Conservation (phyloP, 2,797 vertebrate species). For the Otus scops region DNA sequence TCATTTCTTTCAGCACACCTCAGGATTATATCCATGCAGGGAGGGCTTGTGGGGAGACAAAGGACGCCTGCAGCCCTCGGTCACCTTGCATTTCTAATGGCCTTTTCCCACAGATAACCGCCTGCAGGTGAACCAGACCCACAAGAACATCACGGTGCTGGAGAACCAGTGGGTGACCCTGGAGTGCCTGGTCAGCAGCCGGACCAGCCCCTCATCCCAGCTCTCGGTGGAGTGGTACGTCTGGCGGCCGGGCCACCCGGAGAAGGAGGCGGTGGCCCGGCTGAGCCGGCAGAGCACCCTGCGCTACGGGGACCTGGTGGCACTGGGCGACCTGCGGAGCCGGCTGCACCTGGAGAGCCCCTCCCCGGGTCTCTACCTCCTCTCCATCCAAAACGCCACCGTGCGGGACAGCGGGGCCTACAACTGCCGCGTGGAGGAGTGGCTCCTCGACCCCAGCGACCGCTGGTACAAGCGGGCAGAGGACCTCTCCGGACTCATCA, state of each 20-base stretch:
- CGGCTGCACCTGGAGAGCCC: constrained; percentile 76
- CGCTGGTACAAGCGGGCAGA: constrained; percentile 79
- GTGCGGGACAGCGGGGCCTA: constrained; percentile 86
- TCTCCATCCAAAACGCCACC: constrained; percentile 87
- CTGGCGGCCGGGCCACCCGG: constrained; percentile 69
- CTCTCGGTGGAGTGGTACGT: constrained; percentile 77
- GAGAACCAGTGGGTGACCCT: constrained; percentile 78
- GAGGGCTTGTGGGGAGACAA: neutral
- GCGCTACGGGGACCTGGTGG: constrained; percentile 55
- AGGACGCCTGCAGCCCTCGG: neutral
- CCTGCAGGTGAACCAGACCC: constrained; percentile 76
- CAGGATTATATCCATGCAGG: neutral
- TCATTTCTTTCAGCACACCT: neutral
- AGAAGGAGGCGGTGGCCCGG: constrained; percentile 66
- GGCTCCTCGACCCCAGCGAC: constrained; percentile 74
- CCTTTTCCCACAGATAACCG: constrained; percentile 66
- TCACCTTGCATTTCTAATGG: neutral
- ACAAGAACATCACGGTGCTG: constrained; percentile 74
- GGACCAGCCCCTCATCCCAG: constrained; percentile 73
- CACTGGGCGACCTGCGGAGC: constrained; percentile 34
- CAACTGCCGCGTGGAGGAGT: constrained; percentile 79
- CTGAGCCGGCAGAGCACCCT: constrained; percentile 72
- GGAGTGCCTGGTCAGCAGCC: constrained; percentile 76
- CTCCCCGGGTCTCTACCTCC: constrained; percentile 67
- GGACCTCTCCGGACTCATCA: constrained; percentile 68